These are phyloP conservation scores for Euglossa dilemma DNA, from an alignment of 1,140 invertebrate genomes.

Conservation along the genomic window DNA sequence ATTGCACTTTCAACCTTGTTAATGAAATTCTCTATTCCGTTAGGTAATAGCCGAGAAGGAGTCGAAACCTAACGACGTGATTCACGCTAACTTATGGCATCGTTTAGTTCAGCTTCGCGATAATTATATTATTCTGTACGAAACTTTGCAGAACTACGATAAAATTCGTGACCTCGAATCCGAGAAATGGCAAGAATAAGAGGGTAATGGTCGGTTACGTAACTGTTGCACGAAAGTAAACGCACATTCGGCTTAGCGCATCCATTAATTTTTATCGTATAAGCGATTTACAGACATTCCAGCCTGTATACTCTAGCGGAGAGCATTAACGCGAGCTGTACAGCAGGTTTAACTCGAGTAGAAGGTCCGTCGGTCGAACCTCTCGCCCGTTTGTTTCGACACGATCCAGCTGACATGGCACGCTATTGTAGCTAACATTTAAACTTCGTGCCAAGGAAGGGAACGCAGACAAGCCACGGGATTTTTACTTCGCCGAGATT, in stretches of 20 bases:
- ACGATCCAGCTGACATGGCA: constrained; percentile 64
- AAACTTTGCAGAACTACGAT: constrained; percentile 68
- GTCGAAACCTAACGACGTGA: constrained; percentile 67
- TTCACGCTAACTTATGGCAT: constrained; percentile 73
- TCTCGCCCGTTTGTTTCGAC: constrained; percentile 62
- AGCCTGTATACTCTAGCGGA: background rate
- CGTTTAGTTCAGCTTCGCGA: constrained; percentile 74
- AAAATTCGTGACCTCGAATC: constrained; percentile 55
- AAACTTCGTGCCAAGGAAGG: constrained; percentile 62
- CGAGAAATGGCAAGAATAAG: constrained; percentile 41
- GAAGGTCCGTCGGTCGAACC: constrained; percentile 55
- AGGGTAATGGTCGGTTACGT: background rate
- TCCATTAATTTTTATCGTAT: background rate
- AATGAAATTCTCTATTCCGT: background rate
- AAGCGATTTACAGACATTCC: background rate
- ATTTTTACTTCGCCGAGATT: constrained; percentile 46
- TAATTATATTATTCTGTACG: constrained; percentile 77
- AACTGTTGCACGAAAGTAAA: background rate
- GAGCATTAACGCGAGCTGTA: constrained; percentile 34
- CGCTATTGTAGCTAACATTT: constrained; percentile 71
- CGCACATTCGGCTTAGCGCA: background rate
- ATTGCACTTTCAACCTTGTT: constrained; percentile 16
- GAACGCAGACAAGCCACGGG: constrained; percentile 46
- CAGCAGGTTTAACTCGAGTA: constrained; percentile 30
- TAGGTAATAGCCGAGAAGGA: constrained; percentile 42